Evolutionary conservation across 2,113 vertebrate species (phyloP), one percentile per base, ranked within the genome.

Genomic region (Limanda limanda): DNA sequence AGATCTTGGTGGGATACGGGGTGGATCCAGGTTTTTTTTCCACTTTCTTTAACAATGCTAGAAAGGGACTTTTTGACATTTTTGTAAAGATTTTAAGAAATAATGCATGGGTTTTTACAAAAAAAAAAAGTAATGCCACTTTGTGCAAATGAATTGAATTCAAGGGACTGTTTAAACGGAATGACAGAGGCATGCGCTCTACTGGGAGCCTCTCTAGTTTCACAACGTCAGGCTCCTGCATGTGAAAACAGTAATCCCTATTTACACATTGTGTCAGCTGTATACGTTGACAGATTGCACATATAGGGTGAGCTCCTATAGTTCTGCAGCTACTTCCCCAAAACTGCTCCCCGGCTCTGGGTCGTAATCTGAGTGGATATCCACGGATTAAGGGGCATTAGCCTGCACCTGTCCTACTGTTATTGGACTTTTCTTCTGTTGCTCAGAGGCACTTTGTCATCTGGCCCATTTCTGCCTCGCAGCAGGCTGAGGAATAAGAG

Each of bases 321-420:
- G 54, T 52, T 71, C 25, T 8, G 1, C 23, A 56, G 61, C 62
- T n/a, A 40, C 71, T 80, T 57, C n/a, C 47, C 57, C n/a, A 47
- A 73, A 88, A 70, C 47, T 7, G 1, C 37, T 68, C 55, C 37
- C n/a, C 63, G 15, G 24, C 57, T 78, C 62, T 64, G 37, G 1
- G 6, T 71, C 62, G 71, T 84, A 84, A 90, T 92, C 83, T 80
- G 63, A 75, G 65, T 78, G 68, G 70, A 89, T 90, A 89, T 85
- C 68, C 58, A 24, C 70, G 83, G 83, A 88, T 93, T 86, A 79
- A 23, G 40, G 21, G 20, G 82, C 74, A 90, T 92, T 87, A 88
- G 63, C 66, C 61, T 71, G 85, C 91, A 93, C 89, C 90, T 91
- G 91, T 90, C 67, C 59, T 77, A 61, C 78, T 69, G 83, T 89